Evolutionary conservation across 2,113 vertebrate genomes (phyloP).

Genomic region (Mungos mungo): DNA sequence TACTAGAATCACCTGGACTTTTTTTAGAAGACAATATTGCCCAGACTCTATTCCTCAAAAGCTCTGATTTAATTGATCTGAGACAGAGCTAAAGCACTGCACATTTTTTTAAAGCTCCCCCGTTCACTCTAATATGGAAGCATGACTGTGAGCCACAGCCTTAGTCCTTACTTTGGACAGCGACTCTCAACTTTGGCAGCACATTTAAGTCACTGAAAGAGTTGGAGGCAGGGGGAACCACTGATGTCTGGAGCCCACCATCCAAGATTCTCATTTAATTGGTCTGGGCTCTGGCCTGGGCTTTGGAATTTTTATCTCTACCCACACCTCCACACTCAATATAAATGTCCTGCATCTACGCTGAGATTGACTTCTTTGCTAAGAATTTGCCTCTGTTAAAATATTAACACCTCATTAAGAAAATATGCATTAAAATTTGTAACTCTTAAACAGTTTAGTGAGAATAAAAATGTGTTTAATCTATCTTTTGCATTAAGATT

Average conservation of each 20-base stretch:
- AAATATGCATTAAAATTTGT: background rate
- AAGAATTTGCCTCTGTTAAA: conserved; percentile 28
- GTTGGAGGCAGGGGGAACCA: too few species aligned
- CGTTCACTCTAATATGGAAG: background rate
- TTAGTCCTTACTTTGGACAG: background rate
- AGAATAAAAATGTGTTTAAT: background rate
- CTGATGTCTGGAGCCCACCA: background rate
- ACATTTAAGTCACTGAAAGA: background rate
- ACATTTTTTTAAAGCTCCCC: background rate
- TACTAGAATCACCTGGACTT: background rate
- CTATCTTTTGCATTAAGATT: background rate
- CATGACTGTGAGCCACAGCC: background rate
- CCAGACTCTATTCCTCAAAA: background rate
- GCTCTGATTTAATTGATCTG: background rate
- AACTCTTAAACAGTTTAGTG: background rate
- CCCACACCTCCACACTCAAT: background rate
- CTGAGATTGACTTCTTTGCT: conserved; percentile 21
- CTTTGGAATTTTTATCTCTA: background rate
- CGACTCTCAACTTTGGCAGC: background rate
- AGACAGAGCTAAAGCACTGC: background rate
- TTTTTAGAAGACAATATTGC: background rate
- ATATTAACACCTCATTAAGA: background rate
- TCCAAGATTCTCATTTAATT: background rate
- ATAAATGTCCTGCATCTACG: background rate
- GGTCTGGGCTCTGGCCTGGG: background rate